Conservation (phyloP, 2,888 invertebrate species). For the Netelia melanura region DNA sequence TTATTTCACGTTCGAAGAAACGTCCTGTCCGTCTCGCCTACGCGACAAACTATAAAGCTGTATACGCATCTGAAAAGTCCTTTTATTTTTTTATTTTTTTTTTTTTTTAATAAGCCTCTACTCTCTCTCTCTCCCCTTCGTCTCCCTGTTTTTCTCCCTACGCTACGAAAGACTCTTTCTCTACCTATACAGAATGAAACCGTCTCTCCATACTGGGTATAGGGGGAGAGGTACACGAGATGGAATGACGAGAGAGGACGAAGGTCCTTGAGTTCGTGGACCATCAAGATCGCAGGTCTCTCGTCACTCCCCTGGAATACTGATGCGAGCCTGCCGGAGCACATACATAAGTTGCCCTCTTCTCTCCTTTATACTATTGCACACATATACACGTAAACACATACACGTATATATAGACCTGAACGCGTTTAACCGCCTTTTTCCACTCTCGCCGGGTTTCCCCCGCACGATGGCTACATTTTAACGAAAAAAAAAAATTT, state of each 20-base stretch:
- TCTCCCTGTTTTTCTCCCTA: slow-evolving; percentile 59
- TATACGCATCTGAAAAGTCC: slow-evolving; percentile 40
- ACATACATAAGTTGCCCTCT: slow-evolving; percentile 12
- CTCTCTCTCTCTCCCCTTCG: slow-evolving; percentile 37
- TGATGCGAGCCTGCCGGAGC: slow-evolving; percentile 59
- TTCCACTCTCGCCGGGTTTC: slow-evolving; percentile 38
- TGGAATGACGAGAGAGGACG: slow-evolving; percentile 48
- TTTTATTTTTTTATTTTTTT: slow-evolving; percentile 47
- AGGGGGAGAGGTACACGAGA: slow-evolving; percentile 42
- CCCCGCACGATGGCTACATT: not conserved
- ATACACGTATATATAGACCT: slow-evolving; percentile 1
- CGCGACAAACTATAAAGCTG: slow-evolving; percentile 19
- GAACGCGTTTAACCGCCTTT: slow-evolving; percentile 39
- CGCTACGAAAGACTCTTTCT: slow-evolving; percentile 75
- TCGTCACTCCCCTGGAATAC: slow-evolving; percentile 67
- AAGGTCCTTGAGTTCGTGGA: slow-evolving; percentile 66
- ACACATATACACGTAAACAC: not conserved
- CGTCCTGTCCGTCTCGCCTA: slow-evolving; percentile 30
- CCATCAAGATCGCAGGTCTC: slow-evolving; percentile 68
- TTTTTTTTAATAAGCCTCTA: slow-evolving; percentile 63
- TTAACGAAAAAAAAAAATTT: too few relatives aligned
- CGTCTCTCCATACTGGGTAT: slow-evolving; percentile 77
- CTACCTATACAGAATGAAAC: slow-evolving; percentile 75
- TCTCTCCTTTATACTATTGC: slow-evolving; percentile 10
- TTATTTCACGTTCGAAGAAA: too few relatives aligned